A percentile compares a stretch with the other conserved stretches of the same genome.
These are phyloP conservation scores for Hyla sarda DNA, from an alignment of 2,113 vertebrate species.

Conservation along the genomic window DNA sequence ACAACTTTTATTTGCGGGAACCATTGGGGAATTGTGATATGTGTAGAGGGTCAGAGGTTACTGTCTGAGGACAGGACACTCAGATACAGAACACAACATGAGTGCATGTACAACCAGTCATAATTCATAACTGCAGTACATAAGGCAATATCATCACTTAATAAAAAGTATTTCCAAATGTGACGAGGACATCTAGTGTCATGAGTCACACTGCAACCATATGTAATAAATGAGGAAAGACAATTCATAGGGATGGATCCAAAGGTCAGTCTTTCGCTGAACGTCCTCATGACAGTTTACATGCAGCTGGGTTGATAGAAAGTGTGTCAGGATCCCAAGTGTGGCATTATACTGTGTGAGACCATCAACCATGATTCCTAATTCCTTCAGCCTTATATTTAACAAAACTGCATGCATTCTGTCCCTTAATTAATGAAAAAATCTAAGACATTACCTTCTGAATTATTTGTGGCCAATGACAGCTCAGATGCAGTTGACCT, in stretches of 20 bases:
- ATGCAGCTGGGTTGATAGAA: conserved; percentile 62
- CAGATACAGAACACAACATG: too few relatives aligned
- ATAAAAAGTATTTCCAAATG: neutral
- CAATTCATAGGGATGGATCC: conserved; percentile 58
- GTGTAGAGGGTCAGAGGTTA: too few relatives aligned
- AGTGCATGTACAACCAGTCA: too few relatives aligned
- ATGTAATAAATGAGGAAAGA: conserved; percentile 5
- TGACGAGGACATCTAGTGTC: neutral
- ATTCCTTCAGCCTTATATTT: neutral
- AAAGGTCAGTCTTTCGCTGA: conserved; percentile 57
- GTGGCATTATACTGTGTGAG: conserved; percentile 62
- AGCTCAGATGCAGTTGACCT: too few relatives aligned
- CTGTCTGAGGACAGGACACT: too few relatives aligned
- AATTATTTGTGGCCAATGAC: neutral
- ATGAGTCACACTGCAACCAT: neutral
- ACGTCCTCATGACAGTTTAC: conserved; percentile 58
- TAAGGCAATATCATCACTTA: neutral
- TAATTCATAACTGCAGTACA: neutral
- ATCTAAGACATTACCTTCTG: neutral
- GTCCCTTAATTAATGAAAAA: neutral
- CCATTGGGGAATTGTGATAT: too few relatives aligned
- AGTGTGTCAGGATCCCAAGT: conserved; percentile 60
- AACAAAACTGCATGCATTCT: neutral
- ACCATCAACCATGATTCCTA: neutral
- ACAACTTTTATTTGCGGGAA: too few relatives aligned